Evolutionary conservation across 2,113 vertebrate genomes (phyloP).

Genomic region (Amia ocellicauda): DNA sequence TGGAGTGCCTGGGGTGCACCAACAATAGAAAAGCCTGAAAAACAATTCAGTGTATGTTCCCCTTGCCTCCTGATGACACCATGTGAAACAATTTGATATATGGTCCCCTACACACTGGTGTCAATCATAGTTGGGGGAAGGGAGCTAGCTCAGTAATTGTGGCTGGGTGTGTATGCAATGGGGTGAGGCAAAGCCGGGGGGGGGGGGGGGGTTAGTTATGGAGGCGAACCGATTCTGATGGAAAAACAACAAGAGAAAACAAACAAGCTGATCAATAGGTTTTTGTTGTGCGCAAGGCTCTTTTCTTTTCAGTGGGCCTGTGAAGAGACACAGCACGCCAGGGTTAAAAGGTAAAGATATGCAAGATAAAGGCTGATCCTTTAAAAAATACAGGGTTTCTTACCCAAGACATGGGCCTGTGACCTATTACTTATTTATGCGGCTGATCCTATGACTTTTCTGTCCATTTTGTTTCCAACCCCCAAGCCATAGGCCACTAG

Average conservation of each 20-base stretch:
- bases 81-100: constrained; percentile 67
- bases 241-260: constrained; percentile 17
- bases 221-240: constrained; percentile 5
- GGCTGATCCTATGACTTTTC: constrained; percentile 10
- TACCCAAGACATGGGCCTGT: constrained; percentile 13
- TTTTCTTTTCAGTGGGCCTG: constrained; percentile 13
- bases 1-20: constrained; percentile 60
- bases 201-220: constrained; percentile 17
- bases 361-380: constrained; percentile 14
- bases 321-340: constrained; percentile 21
- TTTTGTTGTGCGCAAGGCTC: constrained; percentile 13
- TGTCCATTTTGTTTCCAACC: constrained; percentile 21
- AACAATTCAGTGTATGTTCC: constrained; percentile 53
- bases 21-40: constrained; percentile 63
- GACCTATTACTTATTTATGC: constrained; percentile 18
- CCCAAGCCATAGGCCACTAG: background rate
- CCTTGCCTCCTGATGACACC: constrained; percentile 41
- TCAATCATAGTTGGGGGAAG: constrained; percentile 65
- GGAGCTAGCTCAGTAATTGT: constrained; percentile 35
- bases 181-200: constrained; percentile 22
- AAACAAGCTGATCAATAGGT: constrained; percentile 20
- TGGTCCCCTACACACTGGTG: constrained; percentile 59
- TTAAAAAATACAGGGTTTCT: constrained; percentile 12
- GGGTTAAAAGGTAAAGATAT: constrained; percentile 32
- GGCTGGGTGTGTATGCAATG: constrained; percentile 3